Evolutionary conservation across 2,888 invertebrate genomes (phyloP).

Genomic region (Erebia aethiops): DNA sequence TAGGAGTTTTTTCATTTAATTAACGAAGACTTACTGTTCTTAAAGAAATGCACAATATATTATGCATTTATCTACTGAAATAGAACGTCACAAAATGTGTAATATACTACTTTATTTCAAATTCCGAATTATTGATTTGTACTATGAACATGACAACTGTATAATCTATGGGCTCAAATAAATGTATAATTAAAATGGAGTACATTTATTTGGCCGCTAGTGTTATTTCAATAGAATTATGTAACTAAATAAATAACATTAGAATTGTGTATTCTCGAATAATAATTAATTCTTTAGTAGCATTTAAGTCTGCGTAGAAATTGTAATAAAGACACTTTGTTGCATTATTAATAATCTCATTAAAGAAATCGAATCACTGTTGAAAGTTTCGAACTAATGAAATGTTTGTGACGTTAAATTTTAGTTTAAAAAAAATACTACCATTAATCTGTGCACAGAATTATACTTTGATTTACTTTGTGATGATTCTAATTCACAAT

Average conservation of each 20-base stretch:
- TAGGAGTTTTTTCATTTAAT: conserved; percentile 26
- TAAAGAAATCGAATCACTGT: too few relatives aligned
- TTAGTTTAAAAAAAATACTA: too few relatives aligned
- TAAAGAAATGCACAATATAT: conserved; percentile 56
- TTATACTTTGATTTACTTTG: neutral
- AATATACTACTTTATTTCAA: conserved; percentile 26
- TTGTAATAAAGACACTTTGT: conserved; percentile 27
- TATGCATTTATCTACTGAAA: conserved; percentile 60
- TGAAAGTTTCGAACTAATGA: too few relatives aligned
- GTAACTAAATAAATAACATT: conserved; percentile 22
- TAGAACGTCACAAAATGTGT: conserved; percentile 51
- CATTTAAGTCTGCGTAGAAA: conserved; percentile 27
- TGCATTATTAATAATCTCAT: neutral
- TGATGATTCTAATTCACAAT: too few relatives aligned
- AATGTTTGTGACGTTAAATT: too few relatives aligned
- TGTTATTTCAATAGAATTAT: conserved; percentile 18
- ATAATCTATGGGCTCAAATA: conserved; percentile 20
- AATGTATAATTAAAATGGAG: conserved; percentile 6
- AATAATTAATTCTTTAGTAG: conserved; percentile 17
- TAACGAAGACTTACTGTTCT: conserved; percentile 20
- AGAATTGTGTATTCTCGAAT: conserved; percentile 29
- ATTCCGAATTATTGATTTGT: conserved; percentile 32
- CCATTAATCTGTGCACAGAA: neutral
- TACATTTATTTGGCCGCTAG: conserved; percentile 31
- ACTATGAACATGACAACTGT: conserved; percentile 24